Evolutionary conservation across 1,140 invertebrate species (phyloP).

Genomic region (Drosophila bifasciata): DNA sequence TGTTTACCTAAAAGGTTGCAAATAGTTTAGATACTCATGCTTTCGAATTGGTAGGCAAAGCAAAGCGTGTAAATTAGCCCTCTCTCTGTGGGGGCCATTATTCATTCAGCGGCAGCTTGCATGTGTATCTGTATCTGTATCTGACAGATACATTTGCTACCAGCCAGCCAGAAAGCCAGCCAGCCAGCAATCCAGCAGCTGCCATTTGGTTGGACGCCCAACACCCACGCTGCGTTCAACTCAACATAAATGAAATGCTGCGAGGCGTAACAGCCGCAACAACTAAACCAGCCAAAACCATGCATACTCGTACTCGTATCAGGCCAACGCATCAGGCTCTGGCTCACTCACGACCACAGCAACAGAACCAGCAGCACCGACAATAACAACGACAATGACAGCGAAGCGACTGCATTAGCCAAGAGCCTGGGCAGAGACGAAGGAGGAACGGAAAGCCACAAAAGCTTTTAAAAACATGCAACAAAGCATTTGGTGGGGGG

Average conservation of each 20-base stretch:
- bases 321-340: slow-evolving; percentile 52
- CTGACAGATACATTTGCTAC: slow-evolving; percentile 61
- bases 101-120: slow-evolving; percentile 18
- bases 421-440: slow-evolving; percentile 22
- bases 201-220: slow-evolving; percentile 9
- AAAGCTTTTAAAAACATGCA: slow-evolving; percentile 63
- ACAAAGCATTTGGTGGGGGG: slow-evolving; percentile 41
- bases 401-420: slow-evolving; percentile 36
- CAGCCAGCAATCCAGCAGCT: slow-evolving; percentile 2
- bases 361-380: neutral
- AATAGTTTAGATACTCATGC: slow-evolving; percentile 2
- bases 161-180: neutral
- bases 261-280: slow-evolving; percentile 55
- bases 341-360: neutral
- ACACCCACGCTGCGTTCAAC: slow-evolving; percentile 21
- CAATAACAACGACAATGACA: slow-evolving; percentile 5
- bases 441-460: slow-evolving; percentile 45
- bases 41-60: neutral
- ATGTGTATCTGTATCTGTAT: slow-evolving; percentile 35
- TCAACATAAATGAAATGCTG: slow-evolving; percentile 46
- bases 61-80: slow-evolving; percentile 20
- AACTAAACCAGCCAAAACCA: slow-evolving; percentile 32
- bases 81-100: slow-evolving; percentile 24
- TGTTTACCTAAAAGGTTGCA: slow-evolving; percentile 6
- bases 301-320: slow-evolving; percentile 33